These are phyloP conservation scores for Onychomys leucogaster DNA, from an alignment of 2,797 vertebrate species.

Conservation along the genomic window DNA sequence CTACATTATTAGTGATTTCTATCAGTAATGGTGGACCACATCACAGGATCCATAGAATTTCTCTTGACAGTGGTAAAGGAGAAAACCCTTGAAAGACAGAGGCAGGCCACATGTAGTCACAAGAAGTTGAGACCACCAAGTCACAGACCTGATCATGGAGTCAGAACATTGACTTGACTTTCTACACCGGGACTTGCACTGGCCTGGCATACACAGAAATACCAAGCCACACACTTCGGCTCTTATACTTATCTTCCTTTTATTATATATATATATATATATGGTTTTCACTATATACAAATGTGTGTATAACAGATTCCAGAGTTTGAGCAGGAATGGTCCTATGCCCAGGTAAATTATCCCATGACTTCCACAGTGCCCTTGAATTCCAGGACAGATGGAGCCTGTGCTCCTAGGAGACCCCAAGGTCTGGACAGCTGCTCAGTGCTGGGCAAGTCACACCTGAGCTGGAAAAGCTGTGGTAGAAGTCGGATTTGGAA, in stretches of 20 bases:
- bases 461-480: neutral
- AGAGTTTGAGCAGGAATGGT: neutral
- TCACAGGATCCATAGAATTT: neutral
- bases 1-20: neutral
- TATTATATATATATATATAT: neutral
- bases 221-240: neutral
- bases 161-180: neutral
- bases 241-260: neutral
- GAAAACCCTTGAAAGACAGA: neutral
- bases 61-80: neutral
- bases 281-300: neutral
- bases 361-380: neutral
- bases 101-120: neutral
- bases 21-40: neutral
- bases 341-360: neutral
- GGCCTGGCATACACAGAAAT: neutral
- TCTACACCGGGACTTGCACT: rapidly evolving
- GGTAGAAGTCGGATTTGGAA: neutral
- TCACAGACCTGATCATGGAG: neutral
- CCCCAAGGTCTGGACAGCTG: neutral
- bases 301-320: neutral
- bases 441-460: neutral
- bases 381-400: constrained; percentile 59
- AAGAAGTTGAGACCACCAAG: neutral
- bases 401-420: constrained; percentile 14